Evolutionary conservation across 1,140 invertebrate genomes (phyloP).

Genomic region (Paraescarpia echinospica): DNA sequence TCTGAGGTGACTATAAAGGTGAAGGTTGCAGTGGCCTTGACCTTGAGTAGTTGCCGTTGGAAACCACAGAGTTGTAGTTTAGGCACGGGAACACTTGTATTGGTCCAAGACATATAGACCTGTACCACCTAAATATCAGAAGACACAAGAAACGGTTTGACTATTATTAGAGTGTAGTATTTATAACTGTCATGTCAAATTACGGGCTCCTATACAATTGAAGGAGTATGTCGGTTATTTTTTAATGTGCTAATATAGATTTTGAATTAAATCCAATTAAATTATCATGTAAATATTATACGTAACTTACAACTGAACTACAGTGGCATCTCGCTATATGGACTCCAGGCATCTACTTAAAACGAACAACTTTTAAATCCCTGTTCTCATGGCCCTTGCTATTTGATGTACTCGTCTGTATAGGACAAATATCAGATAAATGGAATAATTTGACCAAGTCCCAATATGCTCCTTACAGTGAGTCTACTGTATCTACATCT

Average conservation of each 20-base stretch:
- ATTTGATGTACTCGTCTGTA: too few species aligned
- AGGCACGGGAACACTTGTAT: slow-evolving; percentile 27
- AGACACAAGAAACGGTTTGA: neutral
- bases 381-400: too few species aligned
- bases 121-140: slow-evolving; percentile 31
- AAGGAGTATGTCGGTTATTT: neutral
- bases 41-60: slow-evolving; percentile 11
- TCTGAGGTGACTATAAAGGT: slow-evolving; percentile 14
- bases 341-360: too few species aligned
- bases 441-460: too few species aligned
- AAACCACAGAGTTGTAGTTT: slow-evolving; percentile 30
- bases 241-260: neutral
- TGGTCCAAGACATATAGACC: slow-evolving; percentile 34
- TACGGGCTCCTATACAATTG: neutral
- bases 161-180: neutral
- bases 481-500: neutral
- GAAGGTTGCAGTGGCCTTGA: slow-evolving; percentile 7
- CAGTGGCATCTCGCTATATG: too few species aligned
- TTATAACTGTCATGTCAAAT: neutral
- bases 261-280: neutral
- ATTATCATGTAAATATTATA: neutral
- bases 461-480: too few species aligned
- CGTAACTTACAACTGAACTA: neutral
- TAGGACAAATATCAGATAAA: too few species aligned
- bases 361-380: too few species aligned